Evolutionary conservation across 2,113 vertebrate genomes (phyloP), one percentile per base, ranked within the genome.

Genomic region (Myiozetetes cayanensis): DNA sequence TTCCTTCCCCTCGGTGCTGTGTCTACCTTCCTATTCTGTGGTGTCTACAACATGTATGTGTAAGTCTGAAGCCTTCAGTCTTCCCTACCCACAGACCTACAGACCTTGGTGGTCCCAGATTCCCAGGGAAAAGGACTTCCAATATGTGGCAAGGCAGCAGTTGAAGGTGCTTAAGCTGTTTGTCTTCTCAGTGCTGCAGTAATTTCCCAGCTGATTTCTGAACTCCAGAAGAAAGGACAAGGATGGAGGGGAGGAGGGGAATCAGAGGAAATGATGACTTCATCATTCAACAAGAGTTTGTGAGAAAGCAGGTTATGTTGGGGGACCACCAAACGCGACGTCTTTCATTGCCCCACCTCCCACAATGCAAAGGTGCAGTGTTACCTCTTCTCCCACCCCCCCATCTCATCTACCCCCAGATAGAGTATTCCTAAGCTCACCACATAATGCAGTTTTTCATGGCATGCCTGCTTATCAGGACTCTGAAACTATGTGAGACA

Each of bases 401-500:
- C 85, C 92, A 97, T 97, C 97, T 96, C 96, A 97, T 96, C 97
- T 43, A 98, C 97, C 96, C 98, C 97, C 98, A 97, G 96, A 96
- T 94, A 97, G 97, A 98, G 98, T 96, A 98, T 98, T 98, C 97
- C 97, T 4, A 72, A 98, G 98, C 97, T 97, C 96, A 97, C 98
- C 84, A 98, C 98, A 99, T 99, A 99, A 99, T 98, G 98, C 98
- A 94, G 97, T 96, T 98, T 98, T 99, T 99, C 98, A 99, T 99
- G 97, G 98, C 90, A 94, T 95, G 96, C 95, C 89, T 97, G 98
- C 98, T 99, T 99, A 99, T 99, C 98, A 97, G 98, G 98, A 97
- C 98, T 98, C 98, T 97, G 98, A 98, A 99, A 99, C 98, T 99
- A 99, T 99, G 98, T 98, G 98, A 99, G 98, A 99, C 99, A 99